These are phyloP conservation scores for Lepus townsendii DNA, from an alignment of 2,797 vertebrate genomes.

Conservation along the genomic window DNA sequence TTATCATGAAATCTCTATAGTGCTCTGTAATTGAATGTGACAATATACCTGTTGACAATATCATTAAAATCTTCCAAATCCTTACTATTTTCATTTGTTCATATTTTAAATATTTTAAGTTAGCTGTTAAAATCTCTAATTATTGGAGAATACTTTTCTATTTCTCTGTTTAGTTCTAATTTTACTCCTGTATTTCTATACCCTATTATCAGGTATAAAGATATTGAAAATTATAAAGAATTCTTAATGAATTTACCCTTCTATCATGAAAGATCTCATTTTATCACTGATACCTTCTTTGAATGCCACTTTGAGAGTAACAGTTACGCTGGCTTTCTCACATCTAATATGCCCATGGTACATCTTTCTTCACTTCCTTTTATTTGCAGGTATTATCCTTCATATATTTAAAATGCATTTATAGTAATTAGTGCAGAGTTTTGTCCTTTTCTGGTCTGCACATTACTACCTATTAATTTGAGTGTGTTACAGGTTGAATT, in stretches of 20 bases:
- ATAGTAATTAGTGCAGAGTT: not conserved
- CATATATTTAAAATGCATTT: not conserved
- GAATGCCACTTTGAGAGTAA: not conserved
- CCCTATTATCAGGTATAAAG: not conserved
- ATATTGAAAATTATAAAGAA: not conserved
- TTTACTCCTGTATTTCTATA: not conserved
- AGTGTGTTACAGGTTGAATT: not conserved
- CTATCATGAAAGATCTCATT: not conserved
- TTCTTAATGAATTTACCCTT: not conserved
- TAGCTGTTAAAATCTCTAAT: not conserved
- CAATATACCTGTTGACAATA: not conserved
- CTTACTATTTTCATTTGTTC: not conserved
- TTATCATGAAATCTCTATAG: not conserved
- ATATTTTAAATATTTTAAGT: not conserved
- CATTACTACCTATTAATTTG: not conserved
- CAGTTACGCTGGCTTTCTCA: not conserved
- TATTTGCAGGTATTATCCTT: not conserved
- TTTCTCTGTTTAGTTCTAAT: not conserved
- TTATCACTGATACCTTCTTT: not conserved
- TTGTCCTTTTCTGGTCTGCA: not conserved
- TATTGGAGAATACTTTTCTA: not conserved
- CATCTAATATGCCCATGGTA: no score
- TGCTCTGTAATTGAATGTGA: not conserved
- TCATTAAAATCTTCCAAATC: not conserved
- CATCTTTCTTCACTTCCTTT: not conserved